These are phyloP conservation scores for Eublepharis macularius DNA, from an alignment of 2,113 vertebrate species.

Conservation along the genomic window DNA sequence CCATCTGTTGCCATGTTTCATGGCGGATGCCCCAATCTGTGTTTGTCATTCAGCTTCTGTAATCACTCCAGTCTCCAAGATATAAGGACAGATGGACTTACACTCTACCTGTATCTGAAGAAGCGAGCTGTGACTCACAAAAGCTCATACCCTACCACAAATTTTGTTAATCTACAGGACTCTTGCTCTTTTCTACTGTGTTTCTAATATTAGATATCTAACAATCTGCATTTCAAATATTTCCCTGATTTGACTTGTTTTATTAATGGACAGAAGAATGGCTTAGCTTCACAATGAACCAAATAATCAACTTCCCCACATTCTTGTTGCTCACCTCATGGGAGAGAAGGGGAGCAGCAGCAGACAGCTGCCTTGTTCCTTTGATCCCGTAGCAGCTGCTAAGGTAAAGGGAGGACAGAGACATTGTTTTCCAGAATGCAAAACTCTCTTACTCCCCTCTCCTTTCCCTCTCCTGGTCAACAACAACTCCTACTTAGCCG, in stretches of 20 bases:
- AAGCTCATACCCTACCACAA: too few species aligned
- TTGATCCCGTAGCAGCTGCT: neutral
- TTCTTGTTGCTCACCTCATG: neutral
- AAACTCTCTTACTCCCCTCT: neutral
- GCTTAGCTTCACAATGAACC: neutral
- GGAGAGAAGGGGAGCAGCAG: neutral
- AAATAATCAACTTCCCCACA: neutral
- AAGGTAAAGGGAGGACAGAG: neutral
- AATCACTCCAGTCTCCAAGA: too few species aligned
- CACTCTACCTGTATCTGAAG: too few species aligned
- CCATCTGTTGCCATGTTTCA: rapidly evolving
- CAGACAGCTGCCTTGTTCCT: neutral
- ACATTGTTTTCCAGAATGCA: neutral
- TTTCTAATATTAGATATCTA: too few species aligned
- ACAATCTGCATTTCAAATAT: neutral
- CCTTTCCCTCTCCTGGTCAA: neutral
- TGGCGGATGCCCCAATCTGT: neutral
- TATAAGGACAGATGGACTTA: too few species aligned
- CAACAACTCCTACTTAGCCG: neutral
- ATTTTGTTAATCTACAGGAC: too few species aligned
- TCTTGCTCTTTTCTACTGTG: too few species aligned
- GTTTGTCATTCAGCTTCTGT: too few species aligned
- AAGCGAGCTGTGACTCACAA: too few species aligned
- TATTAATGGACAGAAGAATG: neutral
- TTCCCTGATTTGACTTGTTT: neutral